Conservation (phyloP, 2,113 vertebrate genomes). For the Carettochelys insculpta region DNA sequence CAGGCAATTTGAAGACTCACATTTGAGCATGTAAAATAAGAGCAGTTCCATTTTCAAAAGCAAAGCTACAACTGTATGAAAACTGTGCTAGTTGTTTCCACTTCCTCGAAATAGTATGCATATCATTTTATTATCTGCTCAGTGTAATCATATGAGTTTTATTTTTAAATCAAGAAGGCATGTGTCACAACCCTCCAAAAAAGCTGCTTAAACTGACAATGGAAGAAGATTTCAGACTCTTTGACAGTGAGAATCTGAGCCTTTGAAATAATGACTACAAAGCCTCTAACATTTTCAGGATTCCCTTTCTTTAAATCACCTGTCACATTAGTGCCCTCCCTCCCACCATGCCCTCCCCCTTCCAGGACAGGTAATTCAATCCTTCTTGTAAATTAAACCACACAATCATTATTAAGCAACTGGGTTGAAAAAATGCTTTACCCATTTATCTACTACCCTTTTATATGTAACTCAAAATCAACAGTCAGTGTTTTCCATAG, state of each 20-base stretch:
- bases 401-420: conserved; percentile 9
- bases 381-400: conserved; percentile 60
- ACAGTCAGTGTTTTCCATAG: conserved; percentile 26
- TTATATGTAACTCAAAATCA: conserved; percentile 23
- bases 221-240: neutral
- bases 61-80: neutral
- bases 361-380: conserved; percentile 30
- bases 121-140: neutral
- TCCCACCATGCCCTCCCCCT: no score
- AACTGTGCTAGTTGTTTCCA: neutral
- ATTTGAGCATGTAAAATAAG: neutral
- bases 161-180: neutral
- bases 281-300: neutral
- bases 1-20: neutral
- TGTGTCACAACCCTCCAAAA: neutral
- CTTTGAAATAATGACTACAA: neutral
- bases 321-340: neutral
- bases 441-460: neutral
- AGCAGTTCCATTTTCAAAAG: neutral
- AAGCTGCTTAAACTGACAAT: neutral
- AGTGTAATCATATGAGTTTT: neutral
- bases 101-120: neutral
- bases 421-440: conserved; percentile 29
- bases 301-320: neutral
- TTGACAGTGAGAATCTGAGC: accelerated